Base-by-base conservation (phyloP, 2,797 vertebrate genomes). In the Leptoclinus maculatus region DNA sequence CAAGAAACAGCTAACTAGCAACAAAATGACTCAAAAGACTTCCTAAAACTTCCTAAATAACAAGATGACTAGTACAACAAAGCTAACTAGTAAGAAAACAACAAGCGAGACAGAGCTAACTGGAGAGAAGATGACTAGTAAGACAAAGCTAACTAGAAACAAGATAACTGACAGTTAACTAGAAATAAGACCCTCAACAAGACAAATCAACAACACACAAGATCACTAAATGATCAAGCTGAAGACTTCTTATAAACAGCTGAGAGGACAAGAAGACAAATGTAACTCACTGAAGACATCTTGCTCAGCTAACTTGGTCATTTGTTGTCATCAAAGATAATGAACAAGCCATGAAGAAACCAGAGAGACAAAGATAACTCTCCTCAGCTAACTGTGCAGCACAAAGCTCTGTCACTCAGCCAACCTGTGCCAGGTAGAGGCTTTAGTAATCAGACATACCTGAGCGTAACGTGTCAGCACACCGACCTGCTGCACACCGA, bases 401-500 rank as follows among this genome's bases (percentile, higher is more conserved):
- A 27, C 9, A 25, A 5, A 29, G 34, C 65, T 54, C 1, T 43
- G 41, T 4, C 38, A 13, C 43, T 63, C 4, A n/a, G 66, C 19
- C 38, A 13, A 34, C 23, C 66, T 71, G 56, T 23, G 32, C 2
- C 59, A 66, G 72, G 64, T 29, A 74, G 25, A 72, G 5, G 10
- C 34, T 2, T 34, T 5, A 62, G 14, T 7, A 3, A 16, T 2
- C 12, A 36, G 14, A 67, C 66, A 66, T 49, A 74, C 54, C 77
- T 70, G 45, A 17, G 10, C 34, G 38, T 56, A 69, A 7, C 74
- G 63, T 71, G 67, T 10, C 76, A 34, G 56, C 27, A 32, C 29
- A 32, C 29, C 29, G 4, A 29, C 27, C 54, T 59, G 53, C 21
- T 14, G 32, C 39, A 41, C 13, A 41, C 4, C 3, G 0, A 10